phyloP scores from a whole-genome alignment of 2,888 invertebrate genomes.

The Fissipunctia ypsillon region DNA sequence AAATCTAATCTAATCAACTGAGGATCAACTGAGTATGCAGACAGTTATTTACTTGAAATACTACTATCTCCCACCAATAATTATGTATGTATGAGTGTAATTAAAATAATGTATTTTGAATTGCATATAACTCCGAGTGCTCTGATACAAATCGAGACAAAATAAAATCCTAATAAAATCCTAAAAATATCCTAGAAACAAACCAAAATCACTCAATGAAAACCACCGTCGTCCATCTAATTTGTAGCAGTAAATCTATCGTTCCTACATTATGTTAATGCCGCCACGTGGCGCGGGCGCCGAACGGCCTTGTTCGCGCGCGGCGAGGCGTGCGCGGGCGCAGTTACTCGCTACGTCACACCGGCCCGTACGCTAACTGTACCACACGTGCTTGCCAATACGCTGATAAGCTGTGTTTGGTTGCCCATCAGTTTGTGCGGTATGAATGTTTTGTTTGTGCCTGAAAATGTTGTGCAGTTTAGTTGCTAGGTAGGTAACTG shows the following conservation, averaged over 20 bases:
- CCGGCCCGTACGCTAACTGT: slow-evolving; percentile 72
- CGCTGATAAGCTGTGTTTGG: slow-evolving; percentile 55
- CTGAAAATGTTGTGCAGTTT: not conserved
- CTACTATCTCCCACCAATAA: not conserved
- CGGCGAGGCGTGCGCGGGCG: slow-evolving; percentile 66
- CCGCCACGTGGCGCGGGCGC: slow-evolving; percentile 66
- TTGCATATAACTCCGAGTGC: not conserved
- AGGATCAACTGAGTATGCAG: not conserved
- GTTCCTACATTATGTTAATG: slow-evolving; percentile 61
- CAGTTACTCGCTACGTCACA: slow-evolving; percentile 69
- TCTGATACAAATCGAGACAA: not conserved
- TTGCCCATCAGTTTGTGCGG: slow-evolving; percentile 3
- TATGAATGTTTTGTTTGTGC: not conserved
- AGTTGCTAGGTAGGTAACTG: no score
- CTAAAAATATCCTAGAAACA: not conserved
- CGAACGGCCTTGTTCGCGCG: slow-evolving; percentile 79
- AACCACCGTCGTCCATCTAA: slow-evolving; percentile 5
- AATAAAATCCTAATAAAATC: not conserved
- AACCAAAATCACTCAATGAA: not conserved
- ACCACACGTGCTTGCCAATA: slow-evolving; percentile 69
- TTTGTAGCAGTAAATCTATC: slow-evolving; percentile 44
- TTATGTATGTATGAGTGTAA: not conserved
- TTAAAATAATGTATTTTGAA: not conserved
- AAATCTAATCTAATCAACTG: not conserved
- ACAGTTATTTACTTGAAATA: not conserved